phyloP scores from a whole-genome alignment of 2,113 vertebrate genomes.

The Micromys minutus region DNA sequence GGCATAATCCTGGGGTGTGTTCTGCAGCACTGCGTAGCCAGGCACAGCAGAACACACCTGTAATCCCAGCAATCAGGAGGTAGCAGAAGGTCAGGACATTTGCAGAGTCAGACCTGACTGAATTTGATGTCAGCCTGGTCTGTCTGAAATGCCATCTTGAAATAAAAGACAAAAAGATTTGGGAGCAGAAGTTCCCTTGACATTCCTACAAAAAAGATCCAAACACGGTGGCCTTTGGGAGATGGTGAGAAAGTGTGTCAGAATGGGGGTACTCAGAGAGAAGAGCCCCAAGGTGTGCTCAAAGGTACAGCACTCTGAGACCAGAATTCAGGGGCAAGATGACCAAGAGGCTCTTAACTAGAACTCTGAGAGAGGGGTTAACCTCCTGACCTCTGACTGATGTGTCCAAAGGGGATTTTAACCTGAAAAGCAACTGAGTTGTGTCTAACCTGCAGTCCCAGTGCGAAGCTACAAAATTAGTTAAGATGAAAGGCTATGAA shows the following conservation, averaged over 20 bases:
- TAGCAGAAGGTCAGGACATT: neutral
- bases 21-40: neutral
- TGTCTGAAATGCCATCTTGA: neutral
- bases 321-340: neutral
- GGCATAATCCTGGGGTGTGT: neutral
- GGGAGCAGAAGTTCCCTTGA: neutral
- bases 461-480: neutral
- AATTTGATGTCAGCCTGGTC: neutral
- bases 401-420: neutral
- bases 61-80: neutral
- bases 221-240: neutral
- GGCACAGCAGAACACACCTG: too few relatives aligned
- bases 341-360: neutral
- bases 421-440: neutral
- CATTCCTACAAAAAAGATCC: neutral
- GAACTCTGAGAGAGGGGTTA: neutral
- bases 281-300: slow-evolving; percentile 16
- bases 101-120: neutral
- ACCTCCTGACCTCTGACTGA: neutral
- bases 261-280: neutral
- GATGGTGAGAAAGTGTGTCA: neutral
- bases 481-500: neutral
- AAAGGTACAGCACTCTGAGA: neutral
- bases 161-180: neutral
- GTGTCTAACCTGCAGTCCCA: neutral